Evolutionary conservation across 2,113 vertebrate genomes (phyloP).

Genomic region (Caretta caretta): DNA sequence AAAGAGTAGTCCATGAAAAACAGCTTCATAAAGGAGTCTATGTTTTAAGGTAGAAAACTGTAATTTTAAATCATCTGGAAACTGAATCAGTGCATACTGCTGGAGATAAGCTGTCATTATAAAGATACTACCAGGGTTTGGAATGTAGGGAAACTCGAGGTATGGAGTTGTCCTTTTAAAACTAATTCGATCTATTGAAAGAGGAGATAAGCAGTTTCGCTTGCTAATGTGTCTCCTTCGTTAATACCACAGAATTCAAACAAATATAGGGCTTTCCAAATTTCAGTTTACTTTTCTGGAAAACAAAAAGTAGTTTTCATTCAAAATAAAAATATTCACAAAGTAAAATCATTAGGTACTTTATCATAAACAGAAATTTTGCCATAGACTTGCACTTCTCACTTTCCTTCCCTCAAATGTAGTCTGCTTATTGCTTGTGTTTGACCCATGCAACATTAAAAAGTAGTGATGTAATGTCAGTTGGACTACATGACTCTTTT

Average conservation of each 20-base stretch:
- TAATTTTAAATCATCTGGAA: not conserved
- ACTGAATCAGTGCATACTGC: not conserved
- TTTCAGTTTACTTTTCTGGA: not conserved
- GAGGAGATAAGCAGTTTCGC: not conserved
- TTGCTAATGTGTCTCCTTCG: not conserved
- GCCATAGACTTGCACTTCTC: not conserved
- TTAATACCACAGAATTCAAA: not conserved
- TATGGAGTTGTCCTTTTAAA: not conserved
- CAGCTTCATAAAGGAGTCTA: not conserved
- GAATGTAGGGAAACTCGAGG: not conserved
- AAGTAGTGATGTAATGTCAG: not conserved
- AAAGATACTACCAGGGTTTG: not conserved
- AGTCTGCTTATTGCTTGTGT: not conserved
- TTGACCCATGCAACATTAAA: not conserved
- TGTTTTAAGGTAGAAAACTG: not conserved
- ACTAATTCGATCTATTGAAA: not conserved
- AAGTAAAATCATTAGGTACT: not conserved
- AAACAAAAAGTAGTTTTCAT: not conserved
- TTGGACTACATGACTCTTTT: not conserved
- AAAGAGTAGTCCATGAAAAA: not conserved
- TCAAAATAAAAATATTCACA: not conserved
- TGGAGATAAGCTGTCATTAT: not conserved
- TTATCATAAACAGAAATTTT: not conserved
- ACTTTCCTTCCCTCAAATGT: not conserved
- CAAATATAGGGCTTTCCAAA: rapidly evolving